Conservation (phyloP, 2,113 vertebrate species). For the Platichthys stellatus region DNA sequence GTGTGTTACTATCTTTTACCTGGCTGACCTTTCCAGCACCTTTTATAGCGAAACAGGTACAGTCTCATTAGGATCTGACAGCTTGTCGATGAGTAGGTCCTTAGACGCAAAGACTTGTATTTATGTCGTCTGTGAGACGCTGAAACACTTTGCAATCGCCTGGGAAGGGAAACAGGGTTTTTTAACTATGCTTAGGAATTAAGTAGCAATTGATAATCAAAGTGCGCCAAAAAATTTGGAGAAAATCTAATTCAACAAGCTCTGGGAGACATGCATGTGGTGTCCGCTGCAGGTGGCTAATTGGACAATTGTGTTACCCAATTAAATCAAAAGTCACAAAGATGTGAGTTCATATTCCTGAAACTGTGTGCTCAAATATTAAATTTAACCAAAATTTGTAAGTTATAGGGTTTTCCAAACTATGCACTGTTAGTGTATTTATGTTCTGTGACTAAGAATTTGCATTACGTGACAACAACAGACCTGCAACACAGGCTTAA, state of each 20-base stretch:
- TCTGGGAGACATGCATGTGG: background rate
- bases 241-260: background rate
- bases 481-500: constrained; percentile 1
- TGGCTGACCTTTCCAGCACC: constrained; percentile 21
- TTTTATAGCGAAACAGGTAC: constrained; percentile 11
- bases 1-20: constrained; percentile 24
- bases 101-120: background rate
- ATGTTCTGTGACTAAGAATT: background rate
- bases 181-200: background rate
- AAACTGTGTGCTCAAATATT: background rate
- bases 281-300: background rate
- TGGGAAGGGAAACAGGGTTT: constrained; percentile 1
- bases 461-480: background rate
- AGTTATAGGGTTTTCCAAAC: background rate
- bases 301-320: background rate
- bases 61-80: constrained; percentile 30
- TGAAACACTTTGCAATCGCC: constrained; percentile 22
- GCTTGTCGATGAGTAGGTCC: background rate
- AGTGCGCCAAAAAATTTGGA: background rate
- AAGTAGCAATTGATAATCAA: constrained; percentile 23
- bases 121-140: constrained; percentile 13
- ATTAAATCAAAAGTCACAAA: constrained; percentile 19
- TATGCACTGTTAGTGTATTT: background rate
- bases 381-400: background rate
- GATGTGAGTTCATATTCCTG: background rate